phyloP scores from a whole-genome alignment of 2,797 vertebrate genomes.

The Astyanax mexicanus region DNA sequence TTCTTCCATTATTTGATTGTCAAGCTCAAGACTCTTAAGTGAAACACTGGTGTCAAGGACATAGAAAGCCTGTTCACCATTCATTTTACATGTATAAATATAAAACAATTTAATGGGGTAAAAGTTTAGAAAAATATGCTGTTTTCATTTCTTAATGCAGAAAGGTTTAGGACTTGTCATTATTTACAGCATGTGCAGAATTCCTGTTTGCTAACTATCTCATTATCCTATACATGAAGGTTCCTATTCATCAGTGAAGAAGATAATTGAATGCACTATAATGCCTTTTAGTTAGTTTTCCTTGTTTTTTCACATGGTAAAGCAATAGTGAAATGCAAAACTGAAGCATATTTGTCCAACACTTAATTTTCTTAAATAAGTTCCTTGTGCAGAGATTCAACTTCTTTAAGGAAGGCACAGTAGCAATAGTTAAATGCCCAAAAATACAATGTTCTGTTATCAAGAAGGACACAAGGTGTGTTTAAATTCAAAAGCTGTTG shows the following conservation, averaged over 20 bases:
- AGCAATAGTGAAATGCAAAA: constrained; percentile 15
- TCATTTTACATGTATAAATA: constrained; percentile 62
- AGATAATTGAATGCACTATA: constrained; percentile 14
- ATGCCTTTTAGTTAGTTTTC: neutral
- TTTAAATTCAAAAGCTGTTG: constrained; percentile 29
- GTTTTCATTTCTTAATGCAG: constrained; percentile 47
- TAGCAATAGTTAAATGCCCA: constrained; percentile 30
- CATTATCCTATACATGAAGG: constrained; percentile 29
- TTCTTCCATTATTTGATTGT: constrained; percentile 50
- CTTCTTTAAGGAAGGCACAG: constrained; percentile 47
- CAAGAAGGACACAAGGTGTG: constrained; percentile 18
- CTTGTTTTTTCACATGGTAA: constrained; percentile 1
- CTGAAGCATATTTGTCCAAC: neutral
- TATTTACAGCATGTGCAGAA: constrained; percentile 33
- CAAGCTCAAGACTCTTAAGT: constrained; percentile 43
- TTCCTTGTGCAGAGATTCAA: constrained; percentile 32
- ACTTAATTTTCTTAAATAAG: constrained; percentile 34
- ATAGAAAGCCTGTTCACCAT: constrained; percentile 55
- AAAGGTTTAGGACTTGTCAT: constrained; percentile 27
- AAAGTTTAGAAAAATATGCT: constrained; percentile 60
- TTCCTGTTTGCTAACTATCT: constrained; percentile 13
- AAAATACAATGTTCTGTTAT: constrained; percentile 25
- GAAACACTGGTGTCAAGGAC: constrained; percentile 51
- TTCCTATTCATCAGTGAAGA: constrained; percentile 4
- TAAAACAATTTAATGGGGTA: constrained; percentile 62